These are phyloP conservation scores for Uloborus plumipes DNA, from an alignment of 2,888 invertebrate species.

Conservation along the genomic window DNA sequence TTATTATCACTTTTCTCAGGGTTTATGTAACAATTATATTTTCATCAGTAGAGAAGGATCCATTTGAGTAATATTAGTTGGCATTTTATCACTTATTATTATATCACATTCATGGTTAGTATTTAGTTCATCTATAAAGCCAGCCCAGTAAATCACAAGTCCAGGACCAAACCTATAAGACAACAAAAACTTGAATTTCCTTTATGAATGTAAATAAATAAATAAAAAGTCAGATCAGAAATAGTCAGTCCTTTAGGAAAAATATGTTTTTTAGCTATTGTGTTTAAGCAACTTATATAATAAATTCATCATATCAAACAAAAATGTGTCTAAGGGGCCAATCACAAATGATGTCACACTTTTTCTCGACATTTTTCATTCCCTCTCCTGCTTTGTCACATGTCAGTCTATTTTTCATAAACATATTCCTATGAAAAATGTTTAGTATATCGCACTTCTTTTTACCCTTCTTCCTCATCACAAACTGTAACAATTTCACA, in stretches of 20 bases:
- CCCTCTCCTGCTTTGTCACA: too few species aligned
- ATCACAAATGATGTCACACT: too few species aligned
- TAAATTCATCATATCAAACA: too few species aligned
- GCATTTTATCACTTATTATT: constrained; percentile 46
- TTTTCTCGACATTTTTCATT: too few species aligned
- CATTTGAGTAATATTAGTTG: constrained; percentile 38
- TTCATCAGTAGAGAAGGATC: constrained; percentile 46
- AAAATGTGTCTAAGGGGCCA: too few species aligned
- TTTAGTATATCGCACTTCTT: too few species aligned
- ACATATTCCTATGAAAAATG: too few species aligned
- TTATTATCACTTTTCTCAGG: too few species aligned
- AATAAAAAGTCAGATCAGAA: not conserved
- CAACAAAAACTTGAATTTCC: not conserved
- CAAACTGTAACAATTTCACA: too few species aligned
- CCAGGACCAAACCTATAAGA: constrained; percentile 87
- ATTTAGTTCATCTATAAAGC: constrained; percentile 76
- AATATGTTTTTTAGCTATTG: not conserved
- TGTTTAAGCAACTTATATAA: not conserved
- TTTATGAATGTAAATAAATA: not conserved
- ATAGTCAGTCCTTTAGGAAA: not conserved
- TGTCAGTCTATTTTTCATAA: too few species aligned
- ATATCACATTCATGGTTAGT: constrained; percentile 44
- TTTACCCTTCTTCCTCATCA: too few species aligned
- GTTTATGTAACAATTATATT: too few species aligned
- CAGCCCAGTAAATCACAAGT: constrained; percentile 96